Conservation (phyloP, 2,113 vertebrate genomes). For the Mastomys coucha region DNA sequence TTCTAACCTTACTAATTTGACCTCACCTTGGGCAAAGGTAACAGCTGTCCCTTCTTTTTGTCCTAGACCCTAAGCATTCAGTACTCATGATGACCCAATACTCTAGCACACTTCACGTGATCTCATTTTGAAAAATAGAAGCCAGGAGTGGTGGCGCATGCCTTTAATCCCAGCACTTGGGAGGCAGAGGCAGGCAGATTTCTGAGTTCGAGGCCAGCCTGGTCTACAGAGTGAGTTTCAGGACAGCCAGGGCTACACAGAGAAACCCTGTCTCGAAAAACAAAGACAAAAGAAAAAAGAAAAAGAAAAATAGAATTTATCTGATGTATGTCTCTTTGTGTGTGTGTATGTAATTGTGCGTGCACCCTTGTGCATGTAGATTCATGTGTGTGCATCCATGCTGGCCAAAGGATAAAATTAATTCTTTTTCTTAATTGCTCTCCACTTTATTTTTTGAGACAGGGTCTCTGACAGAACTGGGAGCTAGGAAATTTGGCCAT, state of each 20-base stretch:
- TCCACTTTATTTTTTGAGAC: no score
- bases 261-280: no score
- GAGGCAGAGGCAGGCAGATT: no score
- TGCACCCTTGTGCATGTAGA: not conserved
- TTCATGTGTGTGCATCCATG: not conserved
- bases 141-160: no score
- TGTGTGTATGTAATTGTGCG: not conserved
- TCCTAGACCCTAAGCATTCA: not conserved
- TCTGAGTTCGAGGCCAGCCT: no score
- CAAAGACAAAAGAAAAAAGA: no score
- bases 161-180: no score
- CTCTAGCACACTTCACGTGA: rapidly evolving
- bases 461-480: not conserved
- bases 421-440: not conserved
- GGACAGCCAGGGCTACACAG: no score
- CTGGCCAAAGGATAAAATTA: not conserved
- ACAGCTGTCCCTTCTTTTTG: not conserved
- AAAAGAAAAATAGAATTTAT: not conserved
- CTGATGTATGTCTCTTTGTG: not conserved
- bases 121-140: not conserved
- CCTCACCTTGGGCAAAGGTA: not conserved
- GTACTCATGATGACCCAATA: not conserved
- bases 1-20: not conserved
- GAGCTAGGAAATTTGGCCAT: not conserved
- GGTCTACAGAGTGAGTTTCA: no score